Evolutionary conservation across 2,113 vertebrate genomes (phyloP), one percentile per base, ranked within the genome.

Genomic region (Anguilla japonica): DNA sequence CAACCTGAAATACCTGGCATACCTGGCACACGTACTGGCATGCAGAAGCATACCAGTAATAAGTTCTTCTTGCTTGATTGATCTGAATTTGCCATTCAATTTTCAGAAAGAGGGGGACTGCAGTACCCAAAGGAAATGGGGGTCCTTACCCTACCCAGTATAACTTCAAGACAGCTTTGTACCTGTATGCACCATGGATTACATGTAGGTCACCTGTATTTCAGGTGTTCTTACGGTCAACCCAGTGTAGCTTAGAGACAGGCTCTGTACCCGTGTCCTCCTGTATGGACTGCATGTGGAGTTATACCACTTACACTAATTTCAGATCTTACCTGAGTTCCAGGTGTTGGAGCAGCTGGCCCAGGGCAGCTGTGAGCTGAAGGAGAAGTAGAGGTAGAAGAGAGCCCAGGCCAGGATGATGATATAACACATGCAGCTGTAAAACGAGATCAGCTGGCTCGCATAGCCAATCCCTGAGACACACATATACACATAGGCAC

Each of bases 371-470:
- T 96, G 92, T 0, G 96, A 85, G 63, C 91, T 93, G 88, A 99
- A 99, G 92, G 97, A 98, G 89, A 96, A 97, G 87, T 97, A 94
- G 15, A 99, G 91, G 89, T 98, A 99, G 90, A 98, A 95, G 43
- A 98, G 88, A 5, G 96, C 96, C 98, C 98, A 99, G 84, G 97
- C 91, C 5, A 98, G 92, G 90, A 99, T 96, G 43, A 99, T 83
- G 41, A 98, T 97, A 90, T 99, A 99, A 87, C 96, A 97, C 91
- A 97, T 67, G 56, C 96, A 96, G 91, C 94, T 87, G 90, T 98
- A 99, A 11, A 95, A 26, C 46, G 96, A 88, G 0, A 99, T 97
- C 88, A 98, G 82, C 91, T 96, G 96, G 0, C 96, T 96, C 0
- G 96, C 97, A 89, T 96, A 96, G 6, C 98, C 98, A 16, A 99